Percentiles rank a stretch among this genome's conserved stretches.
phyloP scores from a whole-genome alignment of 2,797 vertebrate genomes.

The Clamator glandarius region DNA sequence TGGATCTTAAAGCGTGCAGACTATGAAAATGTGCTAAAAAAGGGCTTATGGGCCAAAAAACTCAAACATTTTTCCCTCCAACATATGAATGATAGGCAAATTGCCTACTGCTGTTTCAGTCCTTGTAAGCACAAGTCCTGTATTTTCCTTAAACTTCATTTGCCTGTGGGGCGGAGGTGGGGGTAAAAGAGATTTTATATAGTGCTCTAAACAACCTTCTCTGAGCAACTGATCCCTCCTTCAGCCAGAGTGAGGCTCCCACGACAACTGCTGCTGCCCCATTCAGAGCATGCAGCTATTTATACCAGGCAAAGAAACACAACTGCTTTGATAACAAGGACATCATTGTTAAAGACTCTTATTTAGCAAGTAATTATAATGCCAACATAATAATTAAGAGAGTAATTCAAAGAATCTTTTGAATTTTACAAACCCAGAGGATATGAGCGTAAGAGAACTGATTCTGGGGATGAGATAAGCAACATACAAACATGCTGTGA shows the following conservation, averaged over 20 bases:
- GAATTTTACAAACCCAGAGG: slow-evolving; percentile 49
- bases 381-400: slow-evolving; percentile 46
- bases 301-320: slow-evolving; percentile 3
- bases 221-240: background rate
- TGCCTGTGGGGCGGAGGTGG: background rate
- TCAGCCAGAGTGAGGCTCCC: background rate
- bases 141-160: slow-evolving; percentile 21
- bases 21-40: slow-evolving; percentile 4
- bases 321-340: slow-evolving; percentile 35
- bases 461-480: slow-evolving; percentile 36
- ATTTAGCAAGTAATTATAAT: slow-evolving; percentile 42
- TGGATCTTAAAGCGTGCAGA: background rate
- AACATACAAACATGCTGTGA: background rate
- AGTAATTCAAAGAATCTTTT: slow-evolving; percentile 57
- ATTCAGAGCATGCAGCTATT: background rate
- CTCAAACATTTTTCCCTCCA: background rate
- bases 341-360: slow-evolving; percentile 43
- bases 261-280: background rate
- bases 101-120: background rate
- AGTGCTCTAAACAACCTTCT: background rate
- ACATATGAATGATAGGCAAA: background rate
- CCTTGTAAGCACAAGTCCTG: background rate
- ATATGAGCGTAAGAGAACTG: slow-evolving; percentile 18
- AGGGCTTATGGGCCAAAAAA: background rate
- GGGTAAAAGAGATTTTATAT: background rate